These are phyloP conservation scores for Scomber scombrus DNA, from an alignment of 2,113 vertebrate genomes.

Conservation along the genomic window DNA sequence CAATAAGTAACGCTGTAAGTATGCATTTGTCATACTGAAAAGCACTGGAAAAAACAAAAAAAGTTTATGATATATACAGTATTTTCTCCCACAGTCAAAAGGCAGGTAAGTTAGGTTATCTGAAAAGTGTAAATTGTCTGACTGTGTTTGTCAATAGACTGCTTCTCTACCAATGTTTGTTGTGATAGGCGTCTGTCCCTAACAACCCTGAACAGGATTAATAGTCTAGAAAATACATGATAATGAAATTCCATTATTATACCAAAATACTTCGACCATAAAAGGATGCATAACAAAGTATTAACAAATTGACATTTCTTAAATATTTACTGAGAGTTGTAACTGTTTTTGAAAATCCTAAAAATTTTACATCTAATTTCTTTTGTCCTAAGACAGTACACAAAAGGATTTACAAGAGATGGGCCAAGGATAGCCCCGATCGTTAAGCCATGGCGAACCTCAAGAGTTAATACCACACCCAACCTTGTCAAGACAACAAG, in stretches of 20 bases:
- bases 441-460: slow-evolving; percentile 29
- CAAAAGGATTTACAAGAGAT: slow-evolving; percentile 66
- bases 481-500: slow-evolving; percentile 40
- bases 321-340: neutral
- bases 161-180: too few relatives aligned
- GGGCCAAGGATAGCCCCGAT: slow-evolving; percentile 44
- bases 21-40: too few relatives aligned
- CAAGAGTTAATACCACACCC: slow-evolving; percentile 55
- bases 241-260: neutral
- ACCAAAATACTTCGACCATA: neutral
- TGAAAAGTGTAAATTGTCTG: too few relatives aligned
- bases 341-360: slow-evolving; percentile 13
- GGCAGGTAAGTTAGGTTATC: too few relatives aligned
- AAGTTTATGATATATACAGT: too few relatives aligned
- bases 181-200: too few relatives aligned
- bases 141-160: too few relatives aligned
- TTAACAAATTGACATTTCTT: neutral
- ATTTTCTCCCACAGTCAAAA: too few relatives aligned
- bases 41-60: too few relatives aligned
- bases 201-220: neutral
- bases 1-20: too few relatives aligned
- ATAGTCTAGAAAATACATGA: neutral
- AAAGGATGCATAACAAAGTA: too few relatives aligned
- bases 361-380: slow-evolving; percentile 17
- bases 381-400: slow-evolving; percentile 64